phyloP scores from a whole-genome alignment of 2,888 invertebrate species.

The Nephrotoma flavescens region DNA sequence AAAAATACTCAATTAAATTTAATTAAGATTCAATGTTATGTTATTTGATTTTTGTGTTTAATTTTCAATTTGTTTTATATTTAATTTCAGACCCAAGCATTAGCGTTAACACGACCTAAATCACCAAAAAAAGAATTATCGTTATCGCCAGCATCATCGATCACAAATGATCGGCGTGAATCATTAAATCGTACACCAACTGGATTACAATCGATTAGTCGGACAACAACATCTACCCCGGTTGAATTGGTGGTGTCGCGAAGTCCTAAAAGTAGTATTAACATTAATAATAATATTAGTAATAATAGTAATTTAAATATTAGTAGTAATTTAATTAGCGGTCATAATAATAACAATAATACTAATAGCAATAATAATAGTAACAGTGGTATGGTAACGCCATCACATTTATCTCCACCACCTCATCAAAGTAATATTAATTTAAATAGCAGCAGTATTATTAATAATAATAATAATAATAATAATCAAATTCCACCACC shows the following conservation, averaged over 20 bases:
- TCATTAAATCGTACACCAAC: slow-evolving; percentile 2
- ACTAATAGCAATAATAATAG: slow-evolving; percentile 4
- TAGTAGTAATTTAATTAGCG: not conserved
- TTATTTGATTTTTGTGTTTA: not conserved
- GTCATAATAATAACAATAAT: not conserved
- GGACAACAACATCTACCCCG: slow-evolving; percentile 7
- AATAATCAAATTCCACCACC: not conserved
- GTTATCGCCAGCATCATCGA: slow-evolving; percentile 20
- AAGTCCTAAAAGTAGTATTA: slow-evolving; percentile 1
- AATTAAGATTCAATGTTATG: not conserved
- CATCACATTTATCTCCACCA: slow-evolving; percentile 2
- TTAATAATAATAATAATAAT: no score
- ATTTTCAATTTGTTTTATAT: not conserved
- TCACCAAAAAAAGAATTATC: slow-evolving; percentile 33
- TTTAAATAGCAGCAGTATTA: not conserved
- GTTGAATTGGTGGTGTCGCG: not conserved
- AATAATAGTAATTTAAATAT: not conserved
- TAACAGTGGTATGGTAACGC: not conserved
- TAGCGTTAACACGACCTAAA: slow-evolving; percentile 45
- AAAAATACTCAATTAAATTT: not conserved
- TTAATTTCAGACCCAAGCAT: slow-evolving; percentile 44
- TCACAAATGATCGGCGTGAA: slow-evolving; percentile 7
- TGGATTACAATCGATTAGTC: slow-evolving; percentile 7
- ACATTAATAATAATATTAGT: not conserved
- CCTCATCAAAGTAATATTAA: not conserved